Evolutionary conservation across 2,797 vertebrate species (phyloP).

Genomic region (Eulemur albifrons): DNA sequence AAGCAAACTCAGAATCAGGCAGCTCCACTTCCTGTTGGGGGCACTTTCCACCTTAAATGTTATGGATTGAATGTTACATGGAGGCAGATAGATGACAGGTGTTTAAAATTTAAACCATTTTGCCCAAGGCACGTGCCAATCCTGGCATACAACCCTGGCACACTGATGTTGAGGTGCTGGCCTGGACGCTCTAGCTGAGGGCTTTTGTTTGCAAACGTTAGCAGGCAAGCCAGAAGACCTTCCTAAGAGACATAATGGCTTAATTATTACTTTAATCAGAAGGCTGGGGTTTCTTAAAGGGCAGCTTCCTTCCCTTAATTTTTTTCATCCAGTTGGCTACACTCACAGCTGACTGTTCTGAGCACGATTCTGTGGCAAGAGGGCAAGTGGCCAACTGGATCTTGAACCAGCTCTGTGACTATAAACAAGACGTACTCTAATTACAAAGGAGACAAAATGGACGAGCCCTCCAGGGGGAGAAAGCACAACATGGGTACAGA

Average conservation of each 20-base stretch:
- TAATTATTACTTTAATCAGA: conserved; percentile 44
- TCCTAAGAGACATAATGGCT: background rate
- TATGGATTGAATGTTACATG: background rate
- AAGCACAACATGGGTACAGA: background rate
- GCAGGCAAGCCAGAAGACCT: background rate
- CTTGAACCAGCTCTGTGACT: background rate
- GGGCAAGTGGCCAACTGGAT: background rate
- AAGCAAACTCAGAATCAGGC: background rate
- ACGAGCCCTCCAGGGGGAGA: background rate
- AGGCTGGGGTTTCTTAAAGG: conserved; percentile 8
- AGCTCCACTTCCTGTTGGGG: background rate
- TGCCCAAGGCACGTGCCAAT: accelerated
- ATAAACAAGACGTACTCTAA: conserved; percentile 59
- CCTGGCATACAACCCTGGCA: background rate
- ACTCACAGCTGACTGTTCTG: background rate
- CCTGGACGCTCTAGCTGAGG: background rate
- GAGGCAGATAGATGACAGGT: background rate
- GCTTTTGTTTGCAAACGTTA: background rate
- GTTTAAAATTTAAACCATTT: background rate
- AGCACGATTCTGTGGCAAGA: background rate
- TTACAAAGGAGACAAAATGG: background rate
- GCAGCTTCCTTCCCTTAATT: conserved; percentile 37
- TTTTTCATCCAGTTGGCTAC: background rate
- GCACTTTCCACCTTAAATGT: background rate
- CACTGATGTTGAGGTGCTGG: background rate